Percentiles rank a stretch among this genome's conserved stretches.
phyloP scores from a whole-genome alignment of 1,140 invertebrate genomes.

The Lycorma delicatula region DNA sequence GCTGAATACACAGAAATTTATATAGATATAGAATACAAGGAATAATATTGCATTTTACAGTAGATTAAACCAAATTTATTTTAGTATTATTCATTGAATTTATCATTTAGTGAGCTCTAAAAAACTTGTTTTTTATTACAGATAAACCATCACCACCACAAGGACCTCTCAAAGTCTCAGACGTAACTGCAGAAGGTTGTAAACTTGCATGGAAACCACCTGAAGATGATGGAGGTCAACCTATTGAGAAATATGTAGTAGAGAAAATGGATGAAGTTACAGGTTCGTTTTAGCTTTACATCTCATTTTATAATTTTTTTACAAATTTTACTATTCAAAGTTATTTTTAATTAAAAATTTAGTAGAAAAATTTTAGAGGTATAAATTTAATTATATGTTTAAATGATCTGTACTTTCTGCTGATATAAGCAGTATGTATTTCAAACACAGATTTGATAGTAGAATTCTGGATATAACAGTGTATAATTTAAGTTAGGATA shows the following conservation, averaged over 20 bases:
- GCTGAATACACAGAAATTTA: too few species aligned
- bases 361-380: not conserved
- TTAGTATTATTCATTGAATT: not conserved
- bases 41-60: not conserved
- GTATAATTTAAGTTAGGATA: too few species aligned
- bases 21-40: too few species aligned
- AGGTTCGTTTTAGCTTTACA: slow-evolving; percentile 46
- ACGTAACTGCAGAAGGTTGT: slow-evolving; percentile 77
- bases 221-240: slow-evolving; percentile 80
- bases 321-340: slow-evolving; percentile 1
- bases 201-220: slow-evolving; percentile 85
- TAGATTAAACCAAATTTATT: not conserved
- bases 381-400: too few species aligned
- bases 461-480: too few species aligned
- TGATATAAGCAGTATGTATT: too few species aligned
- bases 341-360: not conserved
- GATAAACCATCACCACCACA: slow-evolving; percentile 84
- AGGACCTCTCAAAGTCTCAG: slow-evolving; percentile 79
- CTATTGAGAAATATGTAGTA: slow-evolving; percentile 83
- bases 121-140: slow-evolving; percentile 20
- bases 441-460: too few species aligned
- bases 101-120: too few species aligned
- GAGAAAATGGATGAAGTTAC: slow-evolving; percentile 92
- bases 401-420: too few species aligned
- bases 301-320: not conserved